phyloP scores from a whole-genome alignment of 2,113 vertebrate species.

The Hemicordylus capensis region DNA sequence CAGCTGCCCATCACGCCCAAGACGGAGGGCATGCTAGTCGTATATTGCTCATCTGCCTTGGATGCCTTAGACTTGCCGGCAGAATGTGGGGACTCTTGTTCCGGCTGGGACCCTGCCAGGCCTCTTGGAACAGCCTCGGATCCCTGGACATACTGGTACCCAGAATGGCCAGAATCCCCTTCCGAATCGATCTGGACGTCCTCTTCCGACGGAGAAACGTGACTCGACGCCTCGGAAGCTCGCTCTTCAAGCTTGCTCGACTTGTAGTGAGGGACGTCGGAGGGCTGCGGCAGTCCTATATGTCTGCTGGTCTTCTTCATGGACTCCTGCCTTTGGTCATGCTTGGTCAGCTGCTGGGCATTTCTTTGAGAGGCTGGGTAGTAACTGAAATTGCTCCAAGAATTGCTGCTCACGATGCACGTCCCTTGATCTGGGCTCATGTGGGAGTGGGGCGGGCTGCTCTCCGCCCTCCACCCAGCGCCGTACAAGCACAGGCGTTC shows the following conservation, averaged over 20 bases:
- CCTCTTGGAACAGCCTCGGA: slow-evolving; percentile 64
- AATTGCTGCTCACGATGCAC: slow-evolving; percentile 63
- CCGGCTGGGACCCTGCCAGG: slow-evolving; percentile 58
- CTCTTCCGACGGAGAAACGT: slow-evolving; percentile 56
- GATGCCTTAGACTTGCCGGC: slow-evolving; percentile 62
- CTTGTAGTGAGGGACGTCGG: slow-evolving; percentile 70
- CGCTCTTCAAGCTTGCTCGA: slow-evolving; percentile 71
- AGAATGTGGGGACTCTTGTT: slow-evolving; percentile 35
- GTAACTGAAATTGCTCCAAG: slow-evolving; percentile 76
- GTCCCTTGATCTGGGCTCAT: slow-evolving; percentile 72
- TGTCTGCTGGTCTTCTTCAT: slow-evolving; percentile 72
- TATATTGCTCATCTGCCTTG: slow-evolving; percentile 82
- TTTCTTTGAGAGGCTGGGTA: slow-evolving; percentile 68
- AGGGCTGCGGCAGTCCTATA: slow-evolving; percentile 65
- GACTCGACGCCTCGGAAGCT: slow-evolving; percentile 60
- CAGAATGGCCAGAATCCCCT: slow-evolving; percentile 54
- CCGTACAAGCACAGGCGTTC: slow-evolving; percentile 66
- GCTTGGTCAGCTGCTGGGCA: slow-evolving; percentile 70
- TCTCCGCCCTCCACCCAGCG: slow-evolving; percentile 71
- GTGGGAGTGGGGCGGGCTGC: slow-evolving; percentile 67
- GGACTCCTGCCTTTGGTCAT: slow-evolving; percentile 72
- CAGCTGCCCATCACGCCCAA: slow-evolving; percentile 83
- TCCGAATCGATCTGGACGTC: slow-evolving; percentile 62
- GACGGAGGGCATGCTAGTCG: slow-evolving; percentile 78
- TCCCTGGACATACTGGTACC: slow-evolving; percentile 65